Conservation (phyloP, 2,797 vertebrate species). For the Podarcis lilfordi region DNA sequence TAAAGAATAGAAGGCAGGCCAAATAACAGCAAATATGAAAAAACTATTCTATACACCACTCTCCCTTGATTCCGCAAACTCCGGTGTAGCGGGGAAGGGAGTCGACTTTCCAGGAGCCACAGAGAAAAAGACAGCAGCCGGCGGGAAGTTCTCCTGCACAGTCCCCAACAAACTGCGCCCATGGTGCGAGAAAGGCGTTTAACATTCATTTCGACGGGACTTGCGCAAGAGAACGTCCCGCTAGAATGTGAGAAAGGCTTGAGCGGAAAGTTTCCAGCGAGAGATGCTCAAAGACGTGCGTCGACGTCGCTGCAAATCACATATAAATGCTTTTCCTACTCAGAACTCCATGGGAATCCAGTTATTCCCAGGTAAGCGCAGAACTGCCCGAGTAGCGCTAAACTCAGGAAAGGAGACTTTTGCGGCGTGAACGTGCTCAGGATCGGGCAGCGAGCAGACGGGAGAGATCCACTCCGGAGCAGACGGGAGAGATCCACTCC, state of each 20-base stretch:
- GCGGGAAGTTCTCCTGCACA: background rate
- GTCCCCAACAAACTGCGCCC: no score
- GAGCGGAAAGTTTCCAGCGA: background rate
- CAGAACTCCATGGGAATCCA: background rate
- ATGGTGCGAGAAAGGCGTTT: background rate
- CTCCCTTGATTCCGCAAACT: background rate
- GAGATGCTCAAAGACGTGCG: background rate
- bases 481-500: no score
- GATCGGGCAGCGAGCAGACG: background rate
- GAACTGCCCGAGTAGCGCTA: background rate
- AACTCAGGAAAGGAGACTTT: background rate
- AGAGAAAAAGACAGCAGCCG: background rate
- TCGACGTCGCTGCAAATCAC: no score
- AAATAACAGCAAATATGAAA: background rate
- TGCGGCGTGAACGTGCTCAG: background rate
- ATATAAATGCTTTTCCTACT: no score
- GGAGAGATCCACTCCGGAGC: no score
- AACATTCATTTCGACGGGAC: background rate
- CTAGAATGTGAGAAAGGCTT: background rate
- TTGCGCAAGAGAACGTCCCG: background rate
- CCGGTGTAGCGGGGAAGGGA: no score
- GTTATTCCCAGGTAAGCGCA: background rate
- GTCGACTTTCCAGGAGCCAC: background rate
- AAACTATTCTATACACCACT: background rate
- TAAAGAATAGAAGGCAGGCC: background rate